A percentile compares a stretch with the other conserved stretches of the same genome.
phyloP scores from a whole-genome alignment of 2,113 vertebrate genomes.

The Ellobius talpinus region DNA sequence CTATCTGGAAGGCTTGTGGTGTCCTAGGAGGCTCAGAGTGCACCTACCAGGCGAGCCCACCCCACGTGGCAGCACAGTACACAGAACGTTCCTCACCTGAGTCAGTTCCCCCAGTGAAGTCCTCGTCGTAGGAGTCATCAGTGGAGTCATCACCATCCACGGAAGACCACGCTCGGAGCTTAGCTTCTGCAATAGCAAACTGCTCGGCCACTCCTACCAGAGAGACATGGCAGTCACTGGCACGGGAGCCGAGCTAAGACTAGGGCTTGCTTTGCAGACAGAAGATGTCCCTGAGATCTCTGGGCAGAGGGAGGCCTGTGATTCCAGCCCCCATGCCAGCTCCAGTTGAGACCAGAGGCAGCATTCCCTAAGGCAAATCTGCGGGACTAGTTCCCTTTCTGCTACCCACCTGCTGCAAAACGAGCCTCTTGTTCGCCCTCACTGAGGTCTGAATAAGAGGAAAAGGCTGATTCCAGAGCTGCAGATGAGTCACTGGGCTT shows the following conservation, averaged over 20 bases:
- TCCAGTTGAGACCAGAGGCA: not conserved
- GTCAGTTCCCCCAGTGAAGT: slow-evolving; percentile 92
- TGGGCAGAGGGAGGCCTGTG: not conserved
- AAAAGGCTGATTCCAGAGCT: slow-evolving; percentile 94
- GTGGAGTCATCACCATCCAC: slow-evolving; percentile 97
- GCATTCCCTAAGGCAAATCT: fast-evolving
- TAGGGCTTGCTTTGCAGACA: not conserved
- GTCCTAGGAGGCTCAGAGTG: not conserved
- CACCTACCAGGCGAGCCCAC: not conserved
- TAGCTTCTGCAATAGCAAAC: slow-evolving; percentile 98
- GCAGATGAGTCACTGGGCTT: slow-evolving; percentile 94
- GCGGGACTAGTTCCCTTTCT: not conserved
- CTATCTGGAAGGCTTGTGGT: not conserved
- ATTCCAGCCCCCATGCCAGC: not conserved
- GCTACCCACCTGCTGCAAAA: slow-evolving; percentile 93
- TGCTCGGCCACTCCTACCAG: slow-evolving; percentile 94
- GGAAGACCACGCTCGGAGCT: slow-evolving; percentile 98
- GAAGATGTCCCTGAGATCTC: not conserved
- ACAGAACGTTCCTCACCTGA: slow-evolving; percentile 87
- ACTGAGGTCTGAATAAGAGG: slow-evolving; percentile 96
- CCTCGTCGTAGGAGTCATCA: slow-evolving; percentile 97
- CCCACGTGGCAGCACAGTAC: not conserved
- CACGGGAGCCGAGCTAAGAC: slow-evolving; percentile 71
- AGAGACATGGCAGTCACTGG: slow-evolving; percentile 77
- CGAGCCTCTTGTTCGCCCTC: slow-evolving; percentile 98